phyloP scores from a whole-genome alignment of 2,113 vertebrate genomes.

The Urocolius indicus region DNA sequence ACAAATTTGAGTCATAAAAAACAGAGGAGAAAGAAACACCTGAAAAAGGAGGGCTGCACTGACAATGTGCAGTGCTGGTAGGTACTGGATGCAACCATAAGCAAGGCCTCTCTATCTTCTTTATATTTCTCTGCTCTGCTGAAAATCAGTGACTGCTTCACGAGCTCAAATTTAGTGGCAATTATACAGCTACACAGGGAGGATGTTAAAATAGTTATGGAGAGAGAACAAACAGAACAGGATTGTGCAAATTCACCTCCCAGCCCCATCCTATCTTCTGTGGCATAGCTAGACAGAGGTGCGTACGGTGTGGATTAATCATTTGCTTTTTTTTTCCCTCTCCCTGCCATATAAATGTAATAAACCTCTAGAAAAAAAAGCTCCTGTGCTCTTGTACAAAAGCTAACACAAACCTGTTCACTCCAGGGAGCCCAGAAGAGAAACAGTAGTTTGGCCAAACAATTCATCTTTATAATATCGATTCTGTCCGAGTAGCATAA shows the following conservation, averaged over 20 bases:
- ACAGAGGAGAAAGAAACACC: background rate
- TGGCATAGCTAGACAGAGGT: background rate
- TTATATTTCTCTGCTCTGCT: background rate
- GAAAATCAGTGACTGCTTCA: background rate
- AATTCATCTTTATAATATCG: background rate
- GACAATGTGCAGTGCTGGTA: rapidly evolving
- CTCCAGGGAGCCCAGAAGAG: background rate
- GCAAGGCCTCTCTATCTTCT: background rate
- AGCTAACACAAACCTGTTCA: background rate
- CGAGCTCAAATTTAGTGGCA: background rate
- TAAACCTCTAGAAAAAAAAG: background rate
- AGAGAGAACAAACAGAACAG: background rate
- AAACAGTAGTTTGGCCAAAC: background rate
- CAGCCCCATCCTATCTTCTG: background rate
- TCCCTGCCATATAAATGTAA: background rate
- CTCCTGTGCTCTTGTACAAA: background rate
- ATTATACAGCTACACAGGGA: background rate
- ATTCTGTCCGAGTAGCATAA: background rate
- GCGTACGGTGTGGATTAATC: background rate
- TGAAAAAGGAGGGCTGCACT: background rate
- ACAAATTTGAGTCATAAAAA: background rate
- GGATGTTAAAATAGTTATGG: background rate
- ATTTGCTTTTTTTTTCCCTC: background rate
- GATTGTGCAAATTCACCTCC: background rate
- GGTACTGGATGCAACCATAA: background rate